phyloP scores from a whole-genome alignment of 1,140 invertebrate species.

The Nilaparvata lugens region DNA sequence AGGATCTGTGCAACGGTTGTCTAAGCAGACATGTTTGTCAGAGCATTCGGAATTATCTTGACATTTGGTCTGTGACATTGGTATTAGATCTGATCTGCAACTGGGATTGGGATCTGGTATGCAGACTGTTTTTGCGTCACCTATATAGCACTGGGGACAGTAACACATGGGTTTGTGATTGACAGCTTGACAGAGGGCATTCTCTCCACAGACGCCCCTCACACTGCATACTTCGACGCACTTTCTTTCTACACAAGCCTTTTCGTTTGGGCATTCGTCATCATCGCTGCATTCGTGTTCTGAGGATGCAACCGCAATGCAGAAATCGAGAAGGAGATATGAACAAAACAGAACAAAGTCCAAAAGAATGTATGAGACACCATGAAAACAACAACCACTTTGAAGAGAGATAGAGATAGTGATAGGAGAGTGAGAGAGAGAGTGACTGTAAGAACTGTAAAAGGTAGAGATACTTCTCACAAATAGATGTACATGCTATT shows the following conservation, averaged over 20 bases:
- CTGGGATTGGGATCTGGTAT: slow-evolving; percentile 65
- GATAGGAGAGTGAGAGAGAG: slow-evolving; percentile 12
- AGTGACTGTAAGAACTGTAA: slow-evolving; percentile 28
- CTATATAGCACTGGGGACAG: slow-evolving; percentile 78
- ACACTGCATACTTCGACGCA: slow-evolving; percentile 84
- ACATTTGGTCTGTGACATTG: slow-evolving; percentile 13
- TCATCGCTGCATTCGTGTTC: slow-evolving; percentile 84
- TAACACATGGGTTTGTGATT: slow-evolving; percentile 74
- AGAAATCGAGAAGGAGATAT: slow-evolving; percentile 15
- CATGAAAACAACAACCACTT: background rate
- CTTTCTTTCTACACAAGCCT: slow-evolving; percentile 76
- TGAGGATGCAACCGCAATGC: slow-evolving; percentile 29
- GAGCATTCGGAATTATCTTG: slow-evolving; percentile 58
- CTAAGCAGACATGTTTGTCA: slow-evolving; percentile 62
- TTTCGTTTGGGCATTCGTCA: slow-evolving; percentile 81
- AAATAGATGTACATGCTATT: slow-evolving; percentile 10
- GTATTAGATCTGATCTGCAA: slow-evolving; percentile 40
- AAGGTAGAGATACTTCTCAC: slow-evolving; percentile 26
- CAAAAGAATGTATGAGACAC: background rate
- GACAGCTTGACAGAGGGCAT: slow-evolving; percentile 76
- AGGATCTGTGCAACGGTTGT: slow-evolving; percentile 67
- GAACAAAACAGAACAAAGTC: slow-evolving; percentile 12
- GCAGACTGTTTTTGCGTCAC: slow-evolving; percentile 66
- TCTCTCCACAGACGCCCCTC: slow-evolving; percentile 76
- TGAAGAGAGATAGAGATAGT: background rate